Conservation (phyloP, 1,140 invertebrate species). For the Drosophila ohnishii region DNA sequence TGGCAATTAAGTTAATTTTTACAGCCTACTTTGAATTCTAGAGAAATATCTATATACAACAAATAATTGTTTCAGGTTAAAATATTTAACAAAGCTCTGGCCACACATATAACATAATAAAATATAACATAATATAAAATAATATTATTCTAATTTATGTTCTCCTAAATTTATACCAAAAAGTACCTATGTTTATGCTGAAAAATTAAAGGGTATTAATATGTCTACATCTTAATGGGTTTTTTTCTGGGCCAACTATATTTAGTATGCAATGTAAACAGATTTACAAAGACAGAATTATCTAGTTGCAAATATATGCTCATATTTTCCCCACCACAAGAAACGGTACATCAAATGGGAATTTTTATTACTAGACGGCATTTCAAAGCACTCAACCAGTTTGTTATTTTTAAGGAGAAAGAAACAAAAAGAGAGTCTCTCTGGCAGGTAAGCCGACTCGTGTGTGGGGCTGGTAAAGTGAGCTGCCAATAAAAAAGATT, state of each 20-base stretch:
- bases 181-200: too few species aligned
- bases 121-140: too few species aligned
- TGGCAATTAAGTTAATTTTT: too few species aligned
- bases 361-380: conserved; percentile 14
- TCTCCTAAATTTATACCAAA: too few species aligned
- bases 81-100: too few species aligned
- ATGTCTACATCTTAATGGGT: neutral
- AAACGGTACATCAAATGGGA: neutral
- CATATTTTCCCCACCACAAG: neutral
- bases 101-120: too few species aligned
- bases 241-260: neutral
- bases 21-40: too few species aligned
- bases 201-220: too few species aligned
- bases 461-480: conserved; percentile 19
- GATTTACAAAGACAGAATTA: neutral
- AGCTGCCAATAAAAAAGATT: conserved; percentile 71
- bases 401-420: conserved; percentile 19
- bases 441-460: conserved; percentile 24
- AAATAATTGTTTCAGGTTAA: too few species aligned
- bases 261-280: neutral
- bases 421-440: neutral
- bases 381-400: conserved; percentile 20
- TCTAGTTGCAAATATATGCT: conserved; percentile 45
- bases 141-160: too few species aligned
- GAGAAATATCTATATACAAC: too few species aligned